Evolutionary conservation across 2,113 vertebrate species (phyloP), one percentile per base, ranked within the genome.

Genomic region (Podarcis raffonei): DNA sequence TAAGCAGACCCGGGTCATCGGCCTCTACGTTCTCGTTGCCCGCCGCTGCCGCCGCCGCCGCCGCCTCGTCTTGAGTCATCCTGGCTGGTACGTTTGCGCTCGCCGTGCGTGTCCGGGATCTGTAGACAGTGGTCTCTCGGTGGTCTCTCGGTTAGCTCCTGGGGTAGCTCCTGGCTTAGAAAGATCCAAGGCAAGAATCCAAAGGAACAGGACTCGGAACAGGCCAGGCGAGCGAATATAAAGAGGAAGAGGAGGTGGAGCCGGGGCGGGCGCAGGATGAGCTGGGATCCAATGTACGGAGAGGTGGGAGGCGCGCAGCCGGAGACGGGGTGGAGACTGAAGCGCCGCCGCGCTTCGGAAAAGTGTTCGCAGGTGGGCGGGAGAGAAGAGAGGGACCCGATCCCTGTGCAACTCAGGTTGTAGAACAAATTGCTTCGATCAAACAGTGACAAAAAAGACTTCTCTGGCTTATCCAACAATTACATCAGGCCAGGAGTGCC

Each of bases 1-100:
- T 96, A 62, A 99, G 94, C 89, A 99, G 95, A 5, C 98, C 97
- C 2, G 96, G 91, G 66, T 97, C 12, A 62, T 97, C 97, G 8
- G 97, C 96, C 62, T 97, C 97, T 94, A 97, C 97, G 92, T 71
- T 89, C 0, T 76, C 81, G 69, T 20, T 62, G 59, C 59, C 59
- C 16, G 15, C 59, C 4, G 59, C 59, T 1, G 59, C 59, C 18
- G 59, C 39, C 57, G 90, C 91, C 79, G 90, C 93, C 18, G 74
- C 75, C 5, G 27, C 82, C 0, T 75, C 91, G 59, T 85, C 91
- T 0, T 57, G 71, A 7, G 91, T 90, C 94, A 95, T 53, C 48
- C 2, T 95, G 13, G 79, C 23, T 12, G 18, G 48, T 48, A 48
- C 15, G 18, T 2, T 22, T n/a, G 82, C 68, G 25, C 59, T 42